Evolutionary conservation across 2,113 vertebrate species (phyloP), one percentile per base, ranked within the genome.

Genomic region (Pseudopipra pipra): DNA sequence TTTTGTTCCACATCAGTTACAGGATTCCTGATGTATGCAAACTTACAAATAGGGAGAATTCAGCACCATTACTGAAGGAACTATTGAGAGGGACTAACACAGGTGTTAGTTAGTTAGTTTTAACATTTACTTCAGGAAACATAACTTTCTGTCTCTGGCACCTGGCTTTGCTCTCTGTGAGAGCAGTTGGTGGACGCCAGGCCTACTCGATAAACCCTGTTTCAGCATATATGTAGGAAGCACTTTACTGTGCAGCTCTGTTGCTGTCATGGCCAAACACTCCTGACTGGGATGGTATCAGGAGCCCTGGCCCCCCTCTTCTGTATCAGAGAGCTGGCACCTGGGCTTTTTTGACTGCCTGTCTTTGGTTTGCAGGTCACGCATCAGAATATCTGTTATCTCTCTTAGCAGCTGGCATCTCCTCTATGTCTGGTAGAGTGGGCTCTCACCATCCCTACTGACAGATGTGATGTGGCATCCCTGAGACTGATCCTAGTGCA

Each of bases 281-380:
- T 52, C 33, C 20, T 5, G 3, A 8, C 23, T 1, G 2, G 41
- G n/a, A 11, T 30, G 43, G 23, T 21, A 13, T 11, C 5, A 5
- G n/a, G 15, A 82, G 44, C 37, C 58, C 67, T 33, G 43, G 30
- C 25, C 46, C 44, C 49, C 8, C 21, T 22, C 12, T 22, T 31
- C 37, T 23, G 11, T 39, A 13, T 35, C 46, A 75, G 21, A 24
- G 18, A 65, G 5, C 24, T 1, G 14, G 14, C 24, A 55, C 16
- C n/a, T 49, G 46, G 30, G 24, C 11, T 73, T 39, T 59, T 82
- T 65, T 68, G 63, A 4, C 23, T 41, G 31, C 19, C 12, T 44
- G 8, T 14, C 63, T 35, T 49, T 49, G 41, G 33, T 79, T 75
- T 82, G n/a, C n/a, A 41, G 12, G 12, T 56, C 3, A 1, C 47